phyloP scores from a whole-genome alignment of 2,113 vertebrate species.

The Antechinus stuartii region DNA sequence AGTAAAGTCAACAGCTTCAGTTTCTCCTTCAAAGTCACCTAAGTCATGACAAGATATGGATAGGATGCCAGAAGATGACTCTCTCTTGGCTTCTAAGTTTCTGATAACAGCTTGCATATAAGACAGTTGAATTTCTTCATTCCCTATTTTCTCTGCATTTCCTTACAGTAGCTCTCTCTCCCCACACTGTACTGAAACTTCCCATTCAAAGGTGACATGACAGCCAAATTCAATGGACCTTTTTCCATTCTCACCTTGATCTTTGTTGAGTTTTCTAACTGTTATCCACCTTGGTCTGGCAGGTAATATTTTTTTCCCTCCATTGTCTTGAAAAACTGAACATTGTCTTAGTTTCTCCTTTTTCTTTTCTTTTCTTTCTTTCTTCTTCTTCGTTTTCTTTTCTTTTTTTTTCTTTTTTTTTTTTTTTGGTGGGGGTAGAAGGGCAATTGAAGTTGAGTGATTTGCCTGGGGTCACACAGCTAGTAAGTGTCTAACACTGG shows the following conservation, averaged over 20 bases:
- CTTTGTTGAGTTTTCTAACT: background rate
- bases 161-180: background rate
- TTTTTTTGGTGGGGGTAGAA: no score
- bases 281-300: background rate
- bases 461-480: background rate
- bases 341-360: background rate
- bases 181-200: background rate
- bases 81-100: background rate
- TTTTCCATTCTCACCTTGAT: background rate
- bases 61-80: no score
- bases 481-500: background rate
- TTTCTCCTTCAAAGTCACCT: no score
- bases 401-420: no score
- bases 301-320: background rate
- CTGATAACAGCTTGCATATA: background rate
- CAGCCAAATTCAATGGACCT: background rate
- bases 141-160: background rate
- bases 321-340: background rate
- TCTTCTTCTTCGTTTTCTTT: no score
- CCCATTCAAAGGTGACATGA: background rate
- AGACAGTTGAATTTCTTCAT: background rate
- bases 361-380: no score
- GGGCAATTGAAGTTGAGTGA: background rate
- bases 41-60: no score
- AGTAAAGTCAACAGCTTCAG: no score